Evolutionary conservation across 2,113 vertebrate species (phyloP).

Genomic region (Solenodon paradoxus): DNA sequence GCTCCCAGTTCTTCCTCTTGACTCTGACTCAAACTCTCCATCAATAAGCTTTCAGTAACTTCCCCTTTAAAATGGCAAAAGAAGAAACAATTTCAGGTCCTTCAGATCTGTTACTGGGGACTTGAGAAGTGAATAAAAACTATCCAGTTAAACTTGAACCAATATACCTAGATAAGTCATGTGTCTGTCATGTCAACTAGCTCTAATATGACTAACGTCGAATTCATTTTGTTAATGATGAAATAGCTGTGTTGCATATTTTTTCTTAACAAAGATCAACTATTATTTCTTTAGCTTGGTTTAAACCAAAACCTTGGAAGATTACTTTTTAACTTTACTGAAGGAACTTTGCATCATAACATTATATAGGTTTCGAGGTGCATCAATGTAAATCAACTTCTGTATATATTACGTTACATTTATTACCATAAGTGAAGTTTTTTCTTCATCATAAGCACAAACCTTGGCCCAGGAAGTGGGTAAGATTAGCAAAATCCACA

Average conservation of each 20-base stretch:
- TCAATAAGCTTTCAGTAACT: neutral
- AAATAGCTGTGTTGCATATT: neutral
- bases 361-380: too few species aligned
- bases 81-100: neutral
- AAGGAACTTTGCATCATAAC: too few species aligned
- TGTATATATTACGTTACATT: too few species aligned
- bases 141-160: neutral
- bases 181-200: neutral
- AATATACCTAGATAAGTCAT: neutral
- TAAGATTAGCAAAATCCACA: neutral
- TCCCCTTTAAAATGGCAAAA: neutral
- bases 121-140: neutral
- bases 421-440: too few species aligned
- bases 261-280: neutral
- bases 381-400: too few species aligned
- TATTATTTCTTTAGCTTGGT: neutral
- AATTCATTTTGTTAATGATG: neutral
- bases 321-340: too few species aligned
- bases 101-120: neutral
- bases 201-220: neutral
- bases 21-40: neutral
- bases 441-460: too few species aligned
- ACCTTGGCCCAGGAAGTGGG: rapidly evolving
- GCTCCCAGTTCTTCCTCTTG: neutral
- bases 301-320: neutral